These are phyloP conservation scores for Theocolax elegans DNA, from an alignment of 1,140 invertebrate species.

Conservation along the genomic window DNA sequence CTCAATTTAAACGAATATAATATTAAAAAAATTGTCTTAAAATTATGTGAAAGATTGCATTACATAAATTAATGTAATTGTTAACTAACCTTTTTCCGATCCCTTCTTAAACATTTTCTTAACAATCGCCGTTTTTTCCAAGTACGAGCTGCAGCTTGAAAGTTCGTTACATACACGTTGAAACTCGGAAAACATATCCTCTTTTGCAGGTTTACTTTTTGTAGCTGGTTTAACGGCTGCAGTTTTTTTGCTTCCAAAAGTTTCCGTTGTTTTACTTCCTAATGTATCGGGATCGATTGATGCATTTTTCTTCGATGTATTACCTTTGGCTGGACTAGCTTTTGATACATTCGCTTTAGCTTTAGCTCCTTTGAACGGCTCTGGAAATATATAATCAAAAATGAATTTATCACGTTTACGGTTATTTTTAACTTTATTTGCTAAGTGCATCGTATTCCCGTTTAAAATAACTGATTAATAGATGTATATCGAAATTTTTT, in stretches of 20 bases:
- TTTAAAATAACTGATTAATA: no score
- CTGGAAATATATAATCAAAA: constrained; percentile 39
- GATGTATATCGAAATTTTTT: no score
- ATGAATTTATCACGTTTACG: no score
- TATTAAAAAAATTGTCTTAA: no score
- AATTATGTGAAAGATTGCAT: no score
- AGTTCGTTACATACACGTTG: constrained; percentile 81
- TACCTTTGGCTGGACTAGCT: background rate
- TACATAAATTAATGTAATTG: no score
- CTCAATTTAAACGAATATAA: no score
- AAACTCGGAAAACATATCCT: constrained; percentile 84
- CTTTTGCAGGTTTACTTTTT: constrained; percentile 58
- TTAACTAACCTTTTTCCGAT: constrained; percentile 69
- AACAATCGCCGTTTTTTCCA: constrained; percentile 83
- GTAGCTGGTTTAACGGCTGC: background rate
- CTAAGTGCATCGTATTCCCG: no score
- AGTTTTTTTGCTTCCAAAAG: background rate
- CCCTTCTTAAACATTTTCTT: constrained; percentile 78
- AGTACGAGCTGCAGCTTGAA: constrained; percentile 81
- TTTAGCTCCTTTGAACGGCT: constrained; percentile 47
- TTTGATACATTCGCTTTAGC: background rate
- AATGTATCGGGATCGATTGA: background rate
- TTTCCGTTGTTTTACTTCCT: constrained; percentile 15
- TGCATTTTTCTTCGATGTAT: background rate
- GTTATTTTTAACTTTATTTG: no score